phyloP scores from a whole-genome alignment of 2,797 vertebrate genomes.

The Sebastes trivittatus region DNA sequence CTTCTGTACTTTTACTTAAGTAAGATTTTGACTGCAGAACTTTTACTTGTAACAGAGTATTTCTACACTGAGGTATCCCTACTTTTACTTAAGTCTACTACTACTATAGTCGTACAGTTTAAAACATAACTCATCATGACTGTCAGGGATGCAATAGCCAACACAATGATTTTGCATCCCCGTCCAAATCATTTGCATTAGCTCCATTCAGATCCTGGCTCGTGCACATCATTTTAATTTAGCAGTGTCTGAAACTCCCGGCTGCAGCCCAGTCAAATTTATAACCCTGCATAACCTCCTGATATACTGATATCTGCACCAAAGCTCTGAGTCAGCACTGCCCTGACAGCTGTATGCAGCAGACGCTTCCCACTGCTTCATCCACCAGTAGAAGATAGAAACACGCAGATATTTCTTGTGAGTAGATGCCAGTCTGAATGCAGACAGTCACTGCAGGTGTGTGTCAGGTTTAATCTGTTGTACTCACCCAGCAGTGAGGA shows the following conservation, averaged over 20 bases:
- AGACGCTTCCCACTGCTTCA: background rate
- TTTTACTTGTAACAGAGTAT: no score
- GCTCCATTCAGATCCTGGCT: conserved; percentile 22
- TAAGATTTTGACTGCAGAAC: background rate
- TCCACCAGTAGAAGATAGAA: background rate
- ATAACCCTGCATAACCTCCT: conserved; percentile 19
- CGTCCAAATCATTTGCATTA: conserved; percentile 48
- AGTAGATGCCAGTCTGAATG: background rate
- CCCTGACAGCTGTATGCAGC: conserved; percentile 24
- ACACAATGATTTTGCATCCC: conserved; percentile 16
- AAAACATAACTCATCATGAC: background rate
- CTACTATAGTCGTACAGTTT: background rate
- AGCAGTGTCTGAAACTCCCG: conserved; percentile 22
- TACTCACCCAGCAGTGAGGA: conserved; percentile 68
- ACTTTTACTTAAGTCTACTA: background rate
- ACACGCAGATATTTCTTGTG: background rate
- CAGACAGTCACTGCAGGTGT: background rate
- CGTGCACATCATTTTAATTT: conserved; percentile 50
- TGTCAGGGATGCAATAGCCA: conserved; percentile 9
- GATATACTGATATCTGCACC: conserved; percentile 37
- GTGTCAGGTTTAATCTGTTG: conserved; percentile 19
- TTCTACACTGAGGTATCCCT: background rate
- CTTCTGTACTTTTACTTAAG: background rate
- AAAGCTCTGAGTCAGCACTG: conserved; percentile 18
- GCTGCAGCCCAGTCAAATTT: conserved; percentile 44